Evolutionary conservation across 2,797 vertebrate species (phyloP), one percentile per base, ranked within the genome.

Genomic region (Acanthiza pusilla): DNA sequence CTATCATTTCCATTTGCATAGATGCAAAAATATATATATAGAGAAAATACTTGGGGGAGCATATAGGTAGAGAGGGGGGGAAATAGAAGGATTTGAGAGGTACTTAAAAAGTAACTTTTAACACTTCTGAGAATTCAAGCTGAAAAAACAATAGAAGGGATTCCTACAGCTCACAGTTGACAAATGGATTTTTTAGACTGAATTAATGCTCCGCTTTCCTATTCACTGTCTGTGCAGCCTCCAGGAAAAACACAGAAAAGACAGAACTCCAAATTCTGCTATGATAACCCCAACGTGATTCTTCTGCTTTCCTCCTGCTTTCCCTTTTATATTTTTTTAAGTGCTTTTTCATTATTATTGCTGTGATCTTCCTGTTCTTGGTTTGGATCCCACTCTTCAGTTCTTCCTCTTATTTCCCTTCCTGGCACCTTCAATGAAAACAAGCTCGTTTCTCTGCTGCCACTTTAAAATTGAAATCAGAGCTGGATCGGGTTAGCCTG

Each of bases 101-200:
- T 10, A 68, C 38, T 89, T 68, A 34, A 53, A 73, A 70, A 79
- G 60, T 54, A 48, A 91, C 25, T 73, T 61, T 72, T 55, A 54
- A 74, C 86, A 47, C 47, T 94, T 94, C 80, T 34, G 58, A 79
- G 58, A 91, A 77, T 68, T 85, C 60, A 88, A 97, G 85, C 81
- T 95, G 81, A 76, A 91, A 94, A 97, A 96, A 86, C 74, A 94
- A 74, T 22, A 73, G 62, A n/a, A 91, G 30, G 62, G 55, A 66
- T 88, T 90, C 71, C 83, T 76, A 21, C 80, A 36, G 63, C 45
- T 93, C 27, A 34, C 19, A 70, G 27, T 6, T 82, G 93, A 90
- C 53, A 88, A 93, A 76, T 23, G 74, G 40, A 66, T 82, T 87
- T 94, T 93, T 96, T 71, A 79, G 57, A 38, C 20, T 29, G 80